Percentiles rank a stretch among this genome's conserved stretches.
phyloP scores from a whole-genome alignment of 35 echinoderm and acorn worm genomes.

The Ptychodera flava region DNA sequence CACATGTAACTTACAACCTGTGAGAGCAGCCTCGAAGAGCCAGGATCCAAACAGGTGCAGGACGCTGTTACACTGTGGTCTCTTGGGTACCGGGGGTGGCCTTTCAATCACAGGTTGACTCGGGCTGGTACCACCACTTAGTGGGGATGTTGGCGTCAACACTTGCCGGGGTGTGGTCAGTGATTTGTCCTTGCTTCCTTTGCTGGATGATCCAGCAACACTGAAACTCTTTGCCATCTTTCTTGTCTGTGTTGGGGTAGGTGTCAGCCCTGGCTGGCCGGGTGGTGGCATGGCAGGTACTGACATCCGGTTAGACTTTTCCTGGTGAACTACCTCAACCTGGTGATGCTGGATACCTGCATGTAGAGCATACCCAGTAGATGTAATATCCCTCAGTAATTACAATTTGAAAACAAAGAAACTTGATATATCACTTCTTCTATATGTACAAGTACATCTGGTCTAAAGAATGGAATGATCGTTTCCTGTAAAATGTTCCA shows the following conservation, averaged over 20 bases:
- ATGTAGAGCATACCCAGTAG: too few species aligned
- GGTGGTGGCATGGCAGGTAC: conserved; percentile 12
- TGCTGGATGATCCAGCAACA: neutral
- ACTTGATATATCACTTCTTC: too few species aligned
- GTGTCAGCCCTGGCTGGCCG: neutral
- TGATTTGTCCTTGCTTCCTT: neutral
- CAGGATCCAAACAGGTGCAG: conserved; percentile 95
- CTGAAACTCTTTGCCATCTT: neutral
- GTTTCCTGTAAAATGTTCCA: too few species aligned
- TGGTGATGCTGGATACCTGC: neutral
- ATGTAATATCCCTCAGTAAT: too few species aligned
- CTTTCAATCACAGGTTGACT: neutral
- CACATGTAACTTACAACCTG: conserved; percentile 93
- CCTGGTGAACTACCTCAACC: neutral
- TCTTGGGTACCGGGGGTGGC: conserved; percentile 11
- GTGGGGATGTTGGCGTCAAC: neutral
- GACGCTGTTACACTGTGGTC: conserved; percentile 88
- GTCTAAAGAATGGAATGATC: too few species aligned
- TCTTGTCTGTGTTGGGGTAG: neutral
- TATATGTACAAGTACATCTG: too few species aligned
- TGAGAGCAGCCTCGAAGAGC: conserved; percentile 94
- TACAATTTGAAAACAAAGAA: too few species aligned
- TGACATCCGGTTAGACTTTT: neutral
- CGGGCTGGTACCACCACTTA: neutral
- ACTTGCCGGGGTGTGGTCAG: neutral